phyloP scores from a whole-genome alignment of 2,888 invertebrate species.

The Hecatera dysodea region DNA sequence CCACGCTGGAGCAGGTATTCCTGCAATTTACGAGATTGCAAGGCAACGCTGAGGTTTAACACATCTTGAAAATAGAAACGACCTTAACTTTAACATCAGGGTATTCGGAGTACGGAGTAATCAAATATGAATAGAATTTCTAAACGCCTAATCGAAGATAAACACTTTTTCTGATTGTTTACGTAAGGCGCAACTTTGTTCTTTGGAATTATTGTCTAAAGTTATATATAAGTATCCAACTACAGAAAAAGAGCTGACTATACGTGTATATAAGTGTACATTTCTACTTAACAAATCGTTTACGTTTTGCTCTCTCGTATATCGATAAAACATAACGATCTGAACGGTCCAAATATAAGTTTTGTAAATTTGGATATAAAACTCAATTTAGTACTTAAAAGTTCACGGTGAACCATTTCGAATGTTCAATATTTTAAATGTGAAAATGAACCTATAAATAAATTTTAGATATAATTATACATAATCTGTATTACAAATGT shows the following conservation, averaged over 20 bases:
- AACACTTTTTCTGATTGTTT: constrained; percentile 1
- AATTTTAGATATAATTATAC: constrained; percentile 39
- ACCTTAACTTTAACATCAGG: constrained; percentile 42
- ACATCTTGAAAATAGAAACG: not conserved
- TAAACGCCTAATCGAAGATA: constrained; percentile 18
- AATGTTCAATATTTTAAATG: constrained; percentile 55
- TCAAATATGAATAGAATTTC: constrained; percentile 40
- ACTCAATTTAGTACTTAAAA: constrained; percentile 51
- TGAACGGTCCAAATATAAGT: constrained; percentile 17
- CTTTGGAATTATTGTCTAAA: constrained; percentile 2
- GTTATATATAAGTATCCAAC: constrained; percentile 8
- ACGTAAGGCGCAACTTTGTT: not conserved
- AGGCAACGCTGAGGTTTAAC: constrained; percentile 62
- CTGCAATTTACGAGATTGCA: constrained; percentile 90
- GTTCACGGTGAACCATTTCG: constrained; percentile 38
- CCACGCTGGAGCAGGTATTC: constrained; percentile 95
- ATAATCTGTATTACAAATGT: constrained; percentile 50
- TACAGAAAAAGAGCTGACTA: constrained; percentile 1
- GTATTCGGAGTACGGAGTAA: constrained; percentile 32
- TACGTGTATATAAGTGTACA: constrained; percentile 6
- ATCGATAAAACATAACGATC: constrained; percentile 6
- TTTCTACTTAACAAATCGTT: constrained; percentile 20
- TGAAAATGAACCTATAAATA: constrained; percentile 39
- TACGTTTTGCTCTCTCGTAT: constrained; percentile 6
- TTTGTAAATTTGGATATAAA: constrained; percentile 3